These are phyloP conservation scores for Ciconia nigra DNA, from an alignment of 2,797 vertebrate genomes.

Conservation along the genomic window DNA sequence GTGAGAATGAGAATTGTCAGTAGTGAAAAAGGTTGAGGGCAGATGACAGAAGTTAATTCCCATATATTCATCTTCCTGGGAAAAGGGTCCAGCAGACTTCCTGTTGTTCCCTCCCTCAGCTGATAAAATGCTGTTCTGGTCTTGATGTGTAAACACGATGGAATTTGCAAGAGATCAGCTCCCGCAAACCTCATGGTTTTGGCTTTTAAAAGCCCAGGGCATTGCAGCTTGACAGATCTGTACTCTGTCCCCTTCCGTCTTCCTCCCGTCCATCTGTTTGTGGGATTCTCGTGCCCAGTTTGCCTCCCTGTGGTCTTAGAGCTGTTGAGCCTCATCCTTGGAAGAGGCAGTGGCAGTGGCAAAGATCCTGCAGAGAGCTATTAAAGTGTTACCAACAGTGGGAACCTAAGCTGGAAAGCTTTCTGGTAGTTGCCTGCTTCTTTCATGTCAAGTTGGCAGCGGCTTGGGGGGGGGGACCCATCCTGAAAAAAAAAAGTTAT, in stretches of 20 bases:
- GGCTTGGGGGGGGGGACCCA: neutral
- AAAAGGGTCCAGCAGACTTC: slow-evolving; percentile 14
- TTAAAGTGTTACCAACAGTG: slow-evolving; percentile 52
- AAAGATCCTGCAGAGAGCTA: slow-evolving; percentile 64
- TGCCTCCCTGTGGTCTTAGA: slow-evolving; percentile 47
- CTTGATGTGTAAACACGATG: slow-evolving; percentile 42
- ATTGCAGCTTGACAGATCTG: slow-evolving; percentile 45
- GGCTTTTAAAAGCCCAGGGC: slow-evolving; percentile 30
- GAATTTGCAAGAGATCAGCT: slow-evolving; percentile 47
- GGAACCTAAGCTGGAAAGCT: slow-evolving; percentile 8
- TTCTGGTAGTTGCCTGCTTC: slow-evolving; percentile 16
- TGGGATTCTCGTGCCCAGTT: slow-evolving; percentile 61
- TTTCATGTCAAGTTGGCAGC: slow-evolving; percentile 15
- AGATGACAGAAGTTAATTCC: slow-evolving; percentile 58
- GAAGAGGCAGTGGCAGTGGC: slow-evolving; percentile 52
- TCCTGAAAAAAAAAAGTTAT: neutral
- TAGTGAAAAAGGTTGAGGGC: slow-evolving; percentile 2
- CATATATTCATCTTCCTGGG: slow-evolving; percentile 21
- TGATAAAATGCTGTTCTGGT: slow-evolving; percentile 23
- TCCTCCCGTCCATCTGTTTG: slow-evolving; percentile 58
- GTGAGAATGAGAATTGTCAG: slow-evolving; percentile 62
- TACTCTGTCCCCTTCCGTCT: neutral
- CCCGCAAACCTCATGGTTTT: neutral
- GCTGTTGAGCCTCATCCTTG: slow-evolving; percentile 57
- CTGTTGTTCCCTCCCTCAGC: slow-evolving; percentile 38